Percentiles rank a stretch among this genome's conserved stretches.
Evolutionary conservation across 1,140 invertebrate species (phyloP).

Genomic region (Leptestheria dahalacensis): DNA sequence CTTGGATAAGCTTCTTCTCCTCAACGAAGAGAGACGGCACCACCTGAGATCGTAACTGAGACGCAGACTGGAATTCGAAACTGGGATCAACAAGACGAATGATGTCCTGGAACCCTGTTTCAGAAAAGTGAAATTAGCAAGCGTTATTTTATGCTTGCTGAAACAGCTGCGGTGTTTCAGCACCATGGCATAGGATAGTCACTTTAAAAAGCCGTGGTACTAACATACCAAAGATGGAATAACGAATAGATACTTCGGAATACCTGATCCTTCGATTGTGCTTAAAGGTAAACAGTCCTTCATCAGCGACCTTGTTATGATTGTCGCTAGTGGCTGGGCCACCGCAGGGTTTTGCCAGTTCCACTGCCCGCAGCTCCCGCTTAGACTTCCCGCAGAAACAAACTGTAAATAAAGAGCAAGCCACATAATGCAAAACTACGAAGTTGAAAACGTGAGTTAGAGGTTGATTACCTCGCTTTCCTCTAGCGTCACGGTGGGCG

Average conservation of each 20-base stretch:
- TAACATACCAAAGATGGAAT: no score
- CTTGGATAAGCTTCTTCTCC: background rate
- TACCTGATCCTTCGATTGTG: conserved; percentile 2
- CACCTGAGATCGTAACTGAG: background rate
- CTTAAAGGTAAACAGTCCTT: conserved; percentile 8
- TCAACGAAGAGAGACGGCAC: conserved; percentile 6
- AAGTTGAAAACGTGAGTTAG: no score
- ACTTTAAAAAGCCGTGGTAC: background rate
- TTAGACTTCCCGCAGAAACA: background rate
- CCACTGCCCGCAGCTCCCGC: no score
- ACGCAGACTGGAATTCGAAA: background rate
- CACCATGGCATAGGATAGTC: no score
- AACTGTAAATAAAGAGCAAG: no score
- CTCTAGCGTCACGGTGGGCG: background rate
- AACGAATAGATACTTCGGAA: no score
- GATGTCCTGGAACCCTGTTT: conserved; percentile 6
- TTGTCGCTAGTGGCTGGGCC: background rate
- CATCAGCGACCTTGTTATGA: background rate
- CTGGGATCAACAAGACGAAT: conserved; percentile 5
- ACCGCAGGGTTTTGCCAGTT: background rate
- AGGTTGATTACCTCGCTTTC: background rate
- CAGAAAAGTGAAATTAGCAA: background rate
- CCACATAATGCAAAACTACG: no score
- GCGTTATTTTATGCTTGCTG: no score
- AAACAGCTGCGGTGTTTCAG: no score